Percentiles rank a stretch among this genome's conserved stretches.
These are phyloP conservation scores for Ellobius talpinus DNA, from an alignment of 2,113 vertebrate species.

Conservation along the genomic window DNA sequence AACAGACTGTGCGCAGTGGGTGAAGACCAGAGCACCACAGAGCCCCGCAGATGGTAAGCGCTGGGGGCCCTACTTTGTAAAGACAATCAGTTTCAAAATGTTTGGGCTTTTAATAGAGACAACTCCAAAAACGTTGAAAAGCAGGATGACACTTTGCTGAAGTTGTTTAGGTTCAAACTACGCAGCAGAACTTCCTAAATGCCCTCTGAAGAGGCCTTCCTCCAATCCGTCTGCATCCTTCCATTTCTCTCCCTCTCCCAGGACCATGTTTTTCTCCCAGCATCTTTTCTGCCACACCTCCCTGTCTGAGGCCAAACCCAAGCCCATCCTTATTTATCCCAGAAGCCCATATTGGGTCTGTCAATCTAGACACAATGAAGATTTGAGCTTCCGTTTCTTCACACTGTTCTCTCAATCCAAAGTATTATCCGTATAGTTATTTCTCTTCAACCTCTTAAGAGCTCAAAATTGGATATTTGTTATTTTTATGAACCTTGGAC, in stretches of 20 bases:
- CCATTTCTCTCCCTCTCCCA: background rate
- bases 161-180: slow-evolving; percentile 6
- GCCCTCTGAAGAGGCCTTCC: background rate
- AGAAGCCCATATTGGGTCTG: background rate
- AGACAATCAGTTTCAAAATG: slow-evolving; percentile 20
- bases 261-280: background rate
- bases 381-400: background rate
- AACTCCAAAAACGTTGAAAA: slow-evolving; percentile 15
- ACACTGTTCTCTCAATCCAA: background rate
- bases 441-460: background rate
- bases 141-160: background rate
- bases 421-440: background rate
- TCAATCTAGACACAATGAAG: background rate
- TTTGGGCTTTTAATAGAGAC: slow-evolving; percentile 46
- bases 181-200: background rate
- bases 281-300: background rate
- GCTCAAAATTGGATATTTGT: background rate
- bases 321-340: background rate
- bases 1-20: background rate
- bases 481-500: background rate
- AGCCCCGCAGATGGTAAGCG: background rate
- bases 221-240: background rate
- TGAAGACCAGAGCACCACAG: background rate
- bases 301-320: background rate
- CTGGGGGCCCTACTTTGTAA: background rate